Evolutionary conservation across 2,113 vertebrate genomes (phyloP), one percentile per base, ranked within the genome.

Genomic region (Dicerorhinus sumatrensis): DNA sequence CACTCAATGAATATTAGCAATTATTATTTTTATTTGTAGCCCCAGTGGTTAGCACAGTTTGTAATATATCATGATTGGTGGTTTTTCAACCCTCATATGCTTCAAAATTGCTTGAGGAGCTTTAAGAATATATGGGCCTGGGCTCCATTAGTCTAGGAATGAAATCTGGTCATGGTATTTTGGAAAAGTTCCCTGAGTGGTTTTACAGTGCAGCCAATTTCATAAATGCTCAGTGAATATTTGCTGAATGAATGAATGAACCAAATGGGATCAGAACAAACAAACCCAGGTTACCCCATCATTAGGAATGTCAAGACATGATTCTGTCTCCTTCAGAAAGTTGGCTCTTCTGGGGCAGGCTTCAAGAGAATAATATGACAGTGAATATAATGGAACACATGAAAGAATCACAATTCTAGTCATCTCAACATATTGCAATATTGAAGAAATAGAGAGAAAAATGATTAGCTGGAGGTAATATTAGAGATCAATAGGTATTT

Each of bases 361-460:
- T 82, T 89, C 42, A 63, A 77, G 54, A 76, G 11, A 94, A 81
- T 60, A 89, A 70, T 11, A 31, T 76, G 39, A 48, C 16, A 29
- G 6, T 63, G 33, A 63, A 69, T 51, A 25, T 86, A 72, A 60
- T 31, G n/a, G 39, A 69, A 91, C 46, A 48, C 29, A 33, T 58
- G 69, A 94, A 76, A 95, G 60, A 56, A 75, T 80, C 63, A 79
- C 6, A 94, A 46, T 91, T 96, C n/a, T 79, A 75, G 46, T 51
- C 63, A 93, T 83, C 65, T 70, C 63, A 89, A 72, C 39, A 60
- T 29, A 51, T 36, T 73, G 23, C 63, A 80, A 20, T 80, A 80
- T 33, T 90, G 72, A 81, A 92, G 73, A 80, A 88, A 56, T 10
- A 88, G 29, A 51, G 23, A 92, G 85, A 62, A 56, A 81, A 96